phyloP scores from a whole-genome alignment of 2,113 vertebrate species.

The Phyllopteryx taeniolatus region DNA sequence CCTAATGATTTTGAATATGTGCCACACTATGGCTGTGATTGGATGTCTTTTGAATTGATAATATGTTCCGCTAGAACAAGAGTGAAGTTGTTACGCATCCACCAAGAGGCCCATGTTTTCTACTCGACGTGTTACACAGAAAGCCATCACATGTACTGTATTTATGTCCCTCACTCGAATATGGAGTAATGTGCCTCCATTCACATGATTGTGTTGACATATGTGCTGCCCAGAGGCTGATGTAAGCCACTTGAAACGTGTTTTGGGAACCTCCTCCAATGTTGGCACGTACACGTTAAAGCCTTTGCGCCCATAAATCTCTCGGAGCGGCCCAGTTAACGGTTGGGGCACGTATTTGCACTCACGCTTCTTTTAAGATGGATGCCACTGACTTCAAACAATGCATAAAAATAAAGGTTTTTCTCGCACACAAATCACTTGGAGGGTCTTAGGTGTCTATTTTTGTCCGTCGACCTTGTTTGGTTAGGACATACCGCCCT shows the following conservation, averaged over 20 bases:
- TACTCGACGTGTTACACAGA: background rate
- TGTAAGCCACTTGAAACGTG: conserved; percentile 52
- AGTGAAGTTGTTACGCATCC: background rate
- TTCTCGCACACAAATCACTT: conserved; percentile 51
- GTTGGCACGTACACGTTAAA: conserved; percentile 51
- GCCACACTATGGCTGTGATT: too few relatives aligned
- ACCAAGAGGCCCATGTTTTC: background rate
- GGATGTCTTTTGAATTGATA: too few relatives aligned
- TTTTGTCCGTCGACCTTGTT: conserved; percentile 37
- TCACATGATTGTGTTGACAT: conserved; percentile 35
- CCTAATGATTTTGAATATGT: too few relatives aligned
- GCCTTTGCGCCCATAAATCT: conserved; percentile 59
- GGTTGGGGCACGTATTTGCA: conserved; percentile 26
- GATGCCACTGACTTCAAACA: conserved; percentile 55
- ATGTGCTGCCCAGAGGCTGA: conserved; percentile 52
- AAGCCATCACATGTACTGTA: background rate
- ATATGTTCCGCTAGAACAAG: too few relatives aligned
- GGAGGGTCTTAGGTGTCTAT: conserved; percentile 51
- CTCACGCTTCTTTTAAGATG: conserved; percentile 27
- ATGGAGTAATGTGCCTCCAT: background rate
- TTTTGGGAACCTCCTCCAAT: conserved; percentile 56
- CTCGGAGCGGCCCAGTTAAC: conserved; percentile 33
- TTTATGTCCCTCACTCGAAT: background rate
- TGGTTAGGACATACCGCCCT: conserved; percentile 30
- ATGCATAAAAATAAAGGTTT: conserved; percentile 37